Evolutionary conservation across 2,797 vertebrate species (phyloP), one percentile per base, ranked within the genome.

Genomic region (Iguana delicatissima): DNA sequence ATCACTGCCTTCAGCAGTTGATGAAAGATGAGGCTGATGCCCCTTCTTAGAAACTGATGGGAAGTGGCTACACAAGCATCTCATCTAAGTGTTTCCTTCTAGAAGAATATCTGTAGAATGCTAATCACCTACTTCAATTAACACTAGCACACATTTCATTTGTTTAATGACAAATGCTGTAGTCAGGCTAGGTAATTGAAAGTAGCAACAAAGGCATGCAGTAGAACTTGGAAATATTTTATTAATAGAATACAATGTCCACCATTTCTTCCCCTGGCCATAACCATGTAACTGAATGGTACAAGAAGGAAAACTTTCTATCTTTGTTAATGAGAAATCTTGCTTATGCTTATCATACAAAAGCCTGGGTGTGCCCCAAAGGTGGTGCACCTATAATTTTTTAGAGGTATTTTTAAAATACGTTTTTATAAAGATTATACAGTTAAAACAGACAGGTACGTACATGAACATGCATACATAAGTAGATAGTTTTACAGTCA

Each of bases 1-100:
- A 42, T 38, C 59, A 38, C 57, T n/a, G 1, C 1, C 32, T 10
- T 4, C 73, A 0, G 0, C 22, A 79, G 26, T 52, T 85, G 0
- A 6, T 74, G 3, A 89, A 89, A 18, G 83, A 35, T 83, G 5
- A 59, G 7, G 8, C 35, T 76, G 80, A 9, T 87, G 46, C 50
- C 32, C 67, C 67, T 69, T 69, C 12, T 69, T 69, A 32, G 29
- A 69, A 3, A 32, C 35, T 80, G 80, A 14, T 87, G 35, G 46
- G 57, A 81, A 80, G 50, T 72, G 32, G 24, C 81, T n/a, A 20
- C 46, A 50, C 55, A 26, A 88, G 46, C 46, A 89, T 3, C 6
- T 91, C 20, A 10, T 0, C n/a, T 62, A 18, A 14, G 2, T 69
- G 3, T 50, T 85, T 8, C 1, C 55, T 91, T 8, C 9, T 9